Evolutionary conservation across 2,888 invertebrate species (phyloP).

Genomic region (Hetaerina titia): DNA sequence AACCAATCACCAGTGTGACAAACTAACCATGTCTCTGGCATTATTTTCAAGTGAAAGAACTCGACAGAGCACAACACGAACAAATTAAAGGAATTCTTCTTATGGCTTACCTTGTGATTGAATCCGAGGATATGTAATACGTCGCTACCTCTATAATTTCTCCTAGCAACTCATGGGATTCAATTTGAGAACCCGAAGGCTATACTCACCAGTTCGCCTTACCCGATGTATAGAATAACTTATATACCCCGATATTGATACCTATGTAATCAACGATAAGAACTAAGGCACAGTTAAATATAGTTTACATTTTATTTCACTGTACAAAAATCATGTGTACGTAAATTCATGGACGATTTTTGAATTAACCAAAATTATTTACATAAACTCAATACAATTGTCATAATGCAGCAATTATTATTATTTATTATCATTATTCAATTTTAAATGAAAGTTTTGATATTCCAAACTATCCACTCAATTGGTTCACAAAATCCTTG

Average conservation of each 20-base stretch:
- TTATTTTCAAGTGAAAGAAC: background rate
- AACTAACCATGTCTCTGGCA: background rate
- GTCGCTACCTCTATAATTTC: background rate
- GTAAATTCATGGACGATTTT: conserved; percentile 60
- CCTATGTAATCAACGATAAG: conserved; percentile 1
- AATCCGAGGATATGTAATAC: background rate
- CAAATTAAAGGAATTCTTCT: background rate
- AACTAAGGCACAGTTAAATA: conserved; percentile 60
- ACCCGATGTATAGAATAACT: background rate
- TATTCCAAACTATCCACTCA: conserved; percentile 56
- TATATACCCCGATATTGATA: background rate
- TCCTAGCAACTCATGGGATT: background rate
- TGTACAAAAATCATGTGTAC: conserved; percentile 67
- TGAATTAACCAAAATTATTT: conserved; percentile 63
- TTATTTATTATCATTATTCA: conserved; percentile 11
- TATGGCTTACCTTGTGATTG: background rate
- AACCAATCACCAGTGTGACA: background rate
- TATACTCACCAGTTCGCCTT: conserved; percentile 37
- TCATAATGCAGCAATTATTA: conserved; percentile 43
- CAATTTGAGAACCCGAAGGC: background rate
- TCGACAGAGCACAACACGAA: conserved; percentile 11
- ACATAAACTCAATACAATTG: conserved; percentile 56
- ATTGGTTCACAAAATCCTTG: conserved; percentile 56
- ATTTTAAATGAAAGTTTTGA: conserved; percentile 50
- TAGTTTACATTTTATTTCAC: conserved; percentile 67